phyloP scores from a whole-genome alignment of 2,113 vertebrate genomes.

The Ammodytes dubius region DNA sequence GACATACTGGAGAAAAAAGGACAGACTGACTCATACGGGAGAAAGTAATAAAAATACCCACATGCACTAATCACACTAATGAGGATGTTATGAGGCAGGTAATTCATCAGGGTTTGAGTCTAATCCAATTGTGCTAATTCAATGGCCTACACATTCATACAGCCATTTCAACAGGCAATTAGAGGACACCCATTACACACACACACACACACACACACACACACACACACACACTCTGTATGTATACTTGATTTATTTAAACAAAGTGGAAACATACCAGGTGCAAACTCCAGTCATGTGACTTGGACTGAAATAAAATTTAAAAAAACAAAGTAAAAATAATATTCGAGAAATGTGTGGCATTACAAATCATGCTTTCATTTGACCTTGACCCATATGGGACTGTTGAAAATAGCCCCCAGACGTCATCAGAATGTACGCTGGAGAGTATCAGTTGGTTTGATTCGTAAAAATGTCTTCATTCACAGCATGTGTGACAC shows the following conservation, averaged over 20 bases:
- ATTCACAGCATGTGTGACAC: neutral
- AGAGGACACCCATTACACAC: neutral
- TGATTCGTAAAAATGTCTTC: neutral
- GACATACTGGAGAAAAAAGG: neutral
- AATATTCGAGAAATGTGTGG: too few species aligned
- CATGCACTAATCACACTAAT: slow-evolving; percentile 34
- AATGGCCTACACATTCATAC: slow-evolving; percentile 5
- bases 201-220: neutral
- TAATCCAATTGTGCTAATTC: slow-evolving; percentile 29
- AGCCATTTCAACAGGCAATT: slow-evolving; percentile 9
- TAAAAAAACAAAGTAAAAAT: neutral
- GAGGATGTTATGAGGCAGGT: slow-evolving; percentile 44
- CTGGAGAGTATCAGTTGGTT: neutral
- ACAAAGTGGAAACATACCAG: neutral
- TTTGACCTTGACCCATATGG: neutral
- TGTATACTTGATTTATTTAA: neutral
- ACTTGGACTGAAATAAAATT: neutral
- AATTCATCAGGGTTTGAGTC: slow-evolving; percentile 46
- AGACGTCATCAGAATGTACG: too few species aligned
- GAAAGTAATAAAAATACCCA: slow-evolving; percentile 29
- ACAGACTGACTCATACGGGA: neutral
- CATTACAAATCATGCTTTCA: neutral
- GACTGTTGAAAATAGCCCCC: neutral
- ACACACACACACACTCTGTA: neutral
- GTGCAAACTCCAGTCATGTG: neutral